phyloP scores from a whole-genome alignment of 2,797 vertebrate species.

The Cyprinodon diabolis region DNA sequence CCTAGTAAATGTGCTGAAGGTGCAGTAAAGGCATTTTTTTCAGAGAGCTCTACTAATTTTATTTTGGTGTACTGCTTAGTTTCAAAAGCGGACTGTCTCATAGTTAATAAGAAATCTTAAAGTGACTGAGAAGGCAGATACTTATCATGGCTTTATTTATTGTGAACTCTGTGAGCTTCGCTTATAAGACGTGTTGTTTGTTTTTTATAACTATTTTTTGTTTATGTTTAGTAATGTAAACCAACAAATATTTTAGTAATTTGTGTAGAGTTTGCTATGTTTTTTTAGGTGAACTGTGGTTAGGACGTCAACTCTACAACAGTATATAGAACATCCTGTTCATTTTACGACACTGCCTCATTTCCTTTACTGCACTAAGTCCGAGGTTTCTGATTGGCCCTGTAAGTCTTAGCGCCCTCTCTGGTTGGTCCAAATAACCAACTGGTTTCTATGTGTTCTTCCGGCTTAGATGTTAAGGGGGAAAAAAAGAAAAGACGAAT shows the following conservation, averaged over 20 bases:
- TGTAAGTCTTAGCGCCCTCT: neutral
- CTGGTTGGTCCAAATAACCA: slow-evolving; percentile 53
- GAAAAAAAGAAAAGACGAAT: slow-evolving; percentile 80
- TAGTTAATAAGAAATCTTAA: too few relatives aligned
- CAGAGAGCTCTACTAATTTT: neutral
- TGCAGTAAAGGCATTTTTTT: neutral
- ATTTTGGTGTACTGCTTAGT: too few relatives aligned
- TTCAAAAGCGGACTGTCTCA: too few relatives aligned
- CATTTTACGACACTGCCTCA: neutral
- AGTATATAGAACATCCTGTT: neutral
- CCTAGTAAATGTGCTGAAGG: too few relatives aligned
- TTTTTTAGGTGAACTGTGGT: too few relatives aligned
- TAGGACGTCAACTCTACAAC: neutral
- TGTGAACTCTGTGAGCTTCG: neutral
- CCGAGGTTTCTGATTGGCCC: slow-evolving; percentile 47
- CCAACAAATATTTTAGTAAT: neutral
- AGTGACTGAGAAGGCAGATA: too few relatives aligned
- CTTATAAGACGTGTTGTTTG: neutral
- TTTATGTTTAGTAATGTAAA: neutral
- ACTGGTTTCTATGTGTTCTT: slow-evolving; percentile 60
- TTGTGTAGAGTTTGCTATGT: neutral
- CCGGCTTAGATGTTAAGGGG: slow-evolving; percentile 77
- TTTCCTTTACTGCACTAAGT: neutral
- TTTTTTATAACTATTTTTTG: too few relatives aligned
- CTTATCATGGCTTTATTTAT: neutral